Conservation (phyloP, 2,797 vertebrate genomes). For the Pseudocheirus occidentalis region DNA sequence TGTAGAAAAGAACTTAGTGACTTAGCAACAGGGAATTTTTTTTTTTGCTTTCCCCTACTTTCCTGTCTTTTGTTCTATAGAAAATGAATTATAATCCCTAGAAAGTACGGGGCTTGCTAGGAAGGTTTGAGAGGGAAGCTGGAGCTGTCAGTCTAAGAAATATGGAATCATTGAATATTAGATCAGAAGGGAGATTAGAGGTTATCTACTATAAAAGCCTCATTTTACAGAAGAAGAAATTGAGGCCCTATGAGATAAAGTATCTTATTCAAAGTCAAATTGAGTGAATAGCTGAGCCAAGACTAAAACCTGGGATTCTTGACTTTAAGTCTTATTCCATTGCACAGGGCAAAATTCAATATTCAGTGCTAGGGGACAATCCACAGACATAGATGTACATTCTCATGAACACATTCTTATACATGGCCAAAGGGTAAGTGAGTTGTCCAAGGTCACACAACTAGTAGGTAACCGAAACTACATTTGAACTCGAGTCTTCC, state of each 20-base stretch:
- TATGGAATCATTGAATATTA: background rate
- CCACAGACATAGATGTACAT: background rate
- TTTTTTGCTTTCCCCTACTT: background rate
- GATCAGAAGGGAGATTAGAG: background rate
- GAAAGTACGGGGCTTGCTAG: background rate
- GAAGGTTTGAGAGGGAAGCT: background rate
- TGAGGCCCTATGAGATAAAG: background rate
- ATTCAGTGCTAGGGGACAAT: background rate
- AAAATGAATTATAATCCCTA: background rate
- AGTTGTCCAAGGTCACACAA: background rate
- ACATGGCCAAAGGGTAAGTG: background rate
- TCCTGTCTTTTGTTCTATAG: background rate
- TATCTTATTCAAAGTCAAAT: background rate
- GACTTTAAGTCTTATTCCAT: background rate
- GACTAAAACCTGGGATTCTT: background rate
- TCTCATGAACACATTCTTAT: background rate
- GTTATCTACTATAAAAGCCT: background rate
- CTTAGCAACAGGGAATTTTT: background rate
- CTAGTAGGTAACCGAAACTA: background rate
- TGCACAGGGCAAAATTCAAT: background rate
- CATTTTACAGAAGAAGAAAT: background rate
- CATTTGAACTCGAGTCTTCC: background rate
- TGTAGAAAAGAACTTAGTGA: background rate
- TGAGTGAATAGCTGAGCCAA: background rate
- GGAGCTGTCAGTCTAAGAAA: background rate